Conservation (phyloP, 2,113 vertebrate species). For the Eptesicus fuscus region DNA sequence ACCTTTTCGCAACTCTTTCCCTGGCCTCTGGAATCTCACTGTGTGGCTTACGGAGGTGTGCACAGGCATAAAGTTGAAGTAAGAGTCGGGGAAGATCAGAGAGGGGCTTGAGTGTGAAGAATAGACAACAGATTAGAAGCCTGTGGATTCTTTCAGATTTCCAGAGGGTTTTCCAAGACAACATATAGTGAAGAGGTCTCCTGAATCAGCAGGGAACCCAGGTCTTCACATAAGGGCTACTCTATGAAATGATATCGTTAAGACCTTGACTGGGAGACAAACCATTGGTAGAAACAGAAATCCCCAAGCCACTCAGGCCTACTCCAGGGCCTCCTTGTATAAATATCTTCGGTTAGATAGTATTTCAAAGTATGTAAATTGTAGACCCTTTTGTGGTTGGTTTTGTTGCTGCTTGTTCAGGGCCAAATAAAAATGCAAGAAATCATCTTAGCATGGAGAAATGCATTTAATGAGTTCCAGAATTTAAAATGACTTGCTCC, state of each 20-base stretch:
- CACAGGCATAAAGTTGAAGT: background rate
- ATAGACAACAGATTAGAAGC: background rate
- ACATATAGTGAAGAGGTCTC: background rate
- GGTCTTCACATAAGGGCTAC: background rate
- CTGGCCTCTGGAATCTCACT: background rate
- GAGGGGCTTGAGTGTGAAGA: background rate
- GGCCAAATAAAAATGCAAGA: slow-evolving; percentile 33
- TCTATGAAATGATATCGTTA: background rate
- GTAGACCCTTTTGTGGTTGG: background rate
- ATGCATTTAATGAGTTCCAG: slow-evolving; percentile 68
- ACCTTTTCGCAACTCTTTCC: background rate
- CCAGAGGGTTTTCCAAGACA: background rate
- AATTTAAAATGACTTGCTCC: slow-evolving; percentile 23
- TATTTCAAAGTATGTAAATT: slow-evolving; percentile 43
- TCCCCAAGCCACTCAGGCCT: background rate
- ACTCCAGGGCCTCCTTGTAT: background rate
- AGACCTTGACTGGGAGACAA: background rate
- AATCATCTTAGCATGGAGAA: slow-evolving; percentile 70
- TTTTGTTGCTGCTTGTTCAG: slow-evolving; percentile 36
- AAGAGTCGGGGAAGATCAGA: background rate
- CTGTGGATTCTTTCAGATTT: background rate
- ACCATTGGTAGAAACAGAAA: background rate
- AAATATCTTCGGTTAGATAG: background rate
- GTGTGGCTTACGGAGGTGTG: background rate
- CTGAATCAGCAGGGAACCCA: background rate